Evolutionary conservation across 1,140 invertebrate species (phyloP).

Genomic region (Brachystomella parvula): DNA sequence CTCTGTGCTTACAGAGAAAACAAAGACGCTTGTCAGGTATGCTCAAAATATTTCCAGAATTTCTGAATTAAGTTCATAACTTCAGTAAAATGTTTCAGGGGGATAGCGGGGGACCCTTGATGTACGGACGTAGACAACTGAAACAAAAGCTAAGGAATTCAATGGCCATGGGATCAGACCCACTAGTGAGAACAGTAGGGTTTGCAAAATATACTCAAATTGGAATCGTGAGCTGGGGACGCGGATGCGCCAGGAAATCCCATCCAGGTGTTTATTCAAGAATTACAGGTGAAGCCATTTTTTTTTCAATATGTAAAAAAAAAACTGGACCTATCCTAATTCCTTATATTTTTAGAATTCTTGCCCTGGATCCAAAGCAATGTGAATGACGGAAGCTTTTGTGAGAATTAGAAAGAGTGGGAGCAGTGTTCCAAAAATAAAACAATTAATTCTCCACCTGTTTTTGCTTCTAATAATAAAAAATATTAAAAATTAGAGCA

Average conservation of each 20-base stretch:
- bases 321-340: neutral
- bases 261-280: constrained; percentile 31
- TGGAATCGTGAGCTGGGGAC: constrained; percentile 27
- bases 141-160: no score
- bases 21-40: constrained; percentile 29
- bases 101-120: neutral
- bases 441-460: neutral
- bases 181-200: neutral
- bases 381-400: constrained; percentile 24
- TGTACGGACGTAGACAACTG: neutral
- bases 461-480: neutral
- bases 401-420: constrained; percentile 8
- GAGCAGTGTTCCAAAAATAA: neutral
- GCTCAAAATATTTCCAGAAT: neutral
- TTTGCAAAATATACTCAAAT: constrained; percentile 21
- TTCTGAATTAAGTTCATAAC: neutral
- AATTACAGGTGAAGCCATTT: constrained; percentile 20
- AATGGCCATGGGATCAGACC: neutral
- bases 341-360: constrained; percentile 16
- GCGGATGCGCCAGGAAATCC: constrained; percentile 19
- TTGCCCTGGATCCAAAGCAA: constrained; percentile 20
- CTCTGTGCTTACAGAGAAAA: constrained; percentile 24
- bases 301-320: neutral
- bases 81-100: neutral
- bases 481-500: neutral